phyloP scores from a whole-genome alignment of 2,113 vertebrate genomes.

The Ivindomyrus marchei region DNA sequence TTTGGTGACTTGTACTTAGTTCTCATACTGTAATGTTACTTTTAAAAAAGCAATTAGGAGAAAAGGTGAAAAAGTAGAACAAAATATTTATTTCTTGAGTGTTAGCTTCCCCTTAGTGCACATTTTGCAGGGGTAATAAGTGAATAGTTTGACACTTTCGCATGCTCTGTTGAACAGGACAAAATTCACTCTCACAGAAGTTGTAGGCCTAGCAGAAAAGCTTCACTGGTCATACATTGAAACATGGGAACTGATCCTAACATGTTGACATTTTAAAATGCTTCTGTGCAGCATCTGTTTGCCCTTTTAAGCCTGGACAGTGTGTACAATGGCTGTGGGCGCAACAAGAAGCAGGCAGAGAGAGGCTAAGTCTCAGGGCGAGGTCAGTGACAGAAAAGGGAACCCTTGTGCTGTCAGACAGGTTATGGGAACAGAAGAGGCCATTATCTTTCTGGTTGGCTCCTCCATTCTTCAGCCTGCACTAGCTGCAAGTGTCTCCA shows the following conservation, averaged over 20 bases:
- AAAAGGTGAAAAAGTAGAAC: neutral
- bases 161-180: neutral
- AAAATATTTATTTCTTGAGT: neutral
- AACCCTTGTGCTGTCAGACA: constrained; percentile 21
- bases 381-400: neutral
- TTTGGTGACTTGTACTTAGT: neutral
- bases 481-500: neutral
- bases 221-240: neutral
- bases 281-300: constrained; percentile 9
- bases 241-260: constrained; percentile 3
- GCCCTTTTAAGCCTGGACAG: constrained; percentile 15
- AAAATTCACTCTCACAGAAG: neutral
- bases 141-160: neutral
- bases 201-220: neutral
- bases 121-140: neutral
- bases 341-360: neutral
- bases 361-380: neutral
- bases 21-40: neutral
- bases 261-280: constrained; percentile 18
- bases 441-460: constrained; percentile 15
- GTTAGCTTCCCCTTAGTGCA: neutral
- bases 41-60: neutral
- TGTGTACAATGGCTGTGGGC: neutral
- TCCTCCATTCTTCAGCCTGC: neutral
- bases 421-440: constrained; percentile 19